A percentile compares a stretch with the other conserved stretches of the same genome.
Conservation (phyloP, 2,113 vertebrate species). For the Phyllopteryx taeniolatus region DNA sequence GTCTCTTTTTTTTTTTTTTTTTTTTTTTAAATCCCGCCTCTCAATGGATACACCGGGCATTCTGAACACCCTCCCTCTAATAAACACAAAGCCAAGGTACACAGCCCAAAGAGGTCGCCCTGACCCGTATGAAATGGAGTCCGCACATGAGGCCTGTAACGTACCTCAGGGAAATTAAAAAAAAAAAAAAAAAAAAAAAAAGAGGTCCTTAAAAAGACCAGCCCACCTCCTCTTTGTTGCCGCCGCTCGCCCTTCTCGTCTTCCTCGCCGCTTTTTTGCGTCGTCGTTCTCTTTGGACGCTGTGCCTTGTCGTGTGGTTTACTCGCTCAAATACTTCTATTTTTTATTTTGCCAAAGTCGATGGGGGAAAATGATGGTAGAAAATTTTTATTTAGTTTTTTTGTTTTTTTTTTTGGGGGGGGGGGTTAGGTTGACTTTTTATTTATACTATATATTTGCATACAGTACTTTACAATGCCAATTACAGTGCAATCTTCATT, state of each 20-base stretch:
- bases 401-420: conserved; percentile 68
- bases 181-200: not conserved
- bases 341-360: conserved; percentile 87
- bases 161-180: conserved; percentile 92
- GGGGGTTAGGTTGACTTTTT: conserved; percentile 82
- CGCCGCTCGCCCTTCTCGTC: conserved; percentile 15
- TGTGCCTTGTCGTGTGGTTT: conserved; percentile 88
- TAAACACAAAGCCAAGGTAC: conserved; percentile 69
- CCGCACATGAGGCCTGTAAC: conserved; percentile 58
- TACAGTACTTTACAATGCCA: conserved; percentile 99
- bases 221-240: conserved; percentile 4
- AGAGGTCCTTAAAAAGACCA: not conserved
- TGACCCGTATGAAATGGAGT: conserved; percentile 18
- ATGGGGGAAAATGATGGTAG: conserved; percentile 80
- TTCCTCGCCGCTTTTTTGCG: conserved; percentile 54
- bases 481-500: conserved; percentile 99
- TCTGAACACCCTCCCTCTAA: conserved; percentile 16
- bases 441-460: conserved; percentile 99
- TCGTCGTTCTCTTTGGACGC: conserved; percentile 80
- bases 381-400: conserved; percentile 22
- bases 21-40: conserved; percentile 13
- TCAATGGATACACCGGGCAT: conserved; percentile 56
- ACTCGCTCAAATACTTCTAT: conserved; percentile 80
- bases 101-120: conserved; percentile 70
- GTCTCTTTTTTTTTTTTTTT: conserved; percentile 28